Conservation (phyloP, 2,888 invertebrate genomes). For the Trachelus stipa region DNA sequence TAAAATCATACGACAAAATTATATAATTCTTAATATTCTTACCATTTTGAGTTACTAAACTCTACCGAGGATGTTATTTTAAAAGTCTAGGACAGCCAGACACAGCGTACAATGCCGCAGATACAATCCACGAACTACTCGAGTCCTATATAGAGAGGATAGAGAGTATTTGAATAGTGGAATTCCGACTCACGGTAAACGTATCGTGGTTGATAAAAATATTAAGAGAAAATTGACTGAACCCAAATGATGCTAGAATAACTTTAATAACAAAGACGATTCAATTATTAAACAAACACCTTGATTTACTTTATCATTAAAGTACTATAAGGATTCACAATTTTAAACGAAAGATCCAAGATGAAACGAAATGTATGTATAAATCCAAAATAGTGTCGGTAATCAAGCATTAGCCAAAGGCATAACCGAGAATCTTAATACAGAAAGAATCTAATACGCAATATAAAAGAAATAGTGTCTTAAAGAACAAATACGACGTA, state of each 20-base stretch:
- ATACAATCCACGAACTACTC: background rate
- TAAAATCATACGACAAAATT: background rate
- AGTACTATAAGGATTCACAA: background rate
- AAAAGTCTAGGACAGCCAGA: background rate
- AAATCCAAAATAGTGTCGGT: background rate
- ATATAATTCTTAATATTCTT: constrained; percentile 12
- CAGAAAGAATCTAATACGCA: background rate
- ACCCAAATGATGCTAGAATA: background rate
- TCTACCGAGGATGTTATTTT: background rate
- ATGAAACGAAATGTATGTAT: background rate
- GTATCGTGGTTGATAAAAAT: background rate
- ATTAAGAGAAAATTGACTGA: background rate
- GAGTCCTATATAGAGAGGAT: background rate
- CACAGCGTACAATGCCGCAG: background rate
- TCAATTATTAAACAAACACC: background rate
- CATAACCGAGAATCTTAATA: background rate
- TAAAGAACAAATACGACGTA: background rate
- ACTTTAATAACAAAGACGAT: background rate
- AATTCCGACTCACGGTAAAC: background rate
- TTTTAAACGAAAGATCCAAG: background rate
- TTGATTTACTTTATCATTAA: background rate
- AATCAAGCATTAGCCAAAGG: background rate
- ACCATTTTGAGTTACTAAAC: constrained; percentile 37
- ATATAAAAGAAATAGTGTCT: background rate
- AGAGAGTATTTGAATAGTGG: background rate